Conservation (phyloP, 92 coral and sea anemone genomes). For the Nematostella vectensis region DNA sequence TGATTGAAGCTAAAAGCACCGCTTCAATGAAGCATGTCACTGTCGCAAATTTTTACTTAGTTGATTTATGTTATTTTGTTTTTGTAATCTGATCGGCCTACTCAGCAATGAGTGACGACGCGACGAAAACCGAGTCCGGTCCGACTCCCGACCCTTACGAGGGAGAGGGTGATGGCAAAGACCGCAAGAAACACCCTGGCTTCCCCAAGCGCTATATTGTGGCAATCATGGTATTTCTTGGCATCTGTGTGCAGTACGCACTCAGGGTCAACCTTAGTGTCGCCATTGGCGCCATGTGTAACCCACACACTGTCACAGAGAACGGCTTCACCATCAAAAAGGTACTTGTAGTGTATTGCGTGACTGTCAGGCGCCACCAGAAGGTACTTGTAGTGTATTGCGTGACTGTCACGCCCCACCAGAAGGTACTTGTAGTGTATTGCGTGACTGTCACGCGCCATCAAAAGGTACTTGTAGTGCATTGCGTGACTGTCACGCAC, state of each 20-base stretch:
- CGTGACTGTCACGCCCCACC: too few relatives aligned
- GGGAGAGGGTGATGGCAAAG: slow-evolving; percentile 39
- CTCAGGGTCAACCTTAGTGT: slow-evolving; percentile 89
- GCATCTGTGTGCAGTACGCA: slow-evolving; percentile 92
- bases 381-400: too few relatives aligned
- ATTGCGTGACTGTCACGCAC: too few relatives aligned
- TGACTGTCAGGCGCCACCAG: too few relatives aligned
- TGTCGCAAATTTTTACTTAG: too few relatives aligned
- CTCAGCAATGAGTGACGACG: not conserved
- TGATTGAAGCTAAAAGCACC: too few relatives aligned
- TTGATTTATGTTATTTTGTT: not conserved
- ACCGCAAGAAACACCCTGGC: slow-evolving; percentile 28
- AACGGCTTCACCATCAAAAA: slow-evolving; percentile 88
- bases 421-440: too few relatives aligned
- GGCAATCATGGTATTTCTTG: slow-evolving; percentile 88
- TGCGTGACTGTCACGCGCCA: too few relatives aligned
- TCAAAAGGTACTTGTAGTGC: not conserved
- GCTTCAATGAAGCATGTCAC: too few relatives aligned
- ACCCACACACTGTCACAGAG: slow-evolving; percentile 68
- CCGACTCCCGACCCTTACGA: slow-evolving; percentile 69
- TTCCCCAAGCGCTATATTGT: slow-evolving; percentile 90
- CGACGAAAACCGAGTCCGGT: slow-evolving; percentile 10
- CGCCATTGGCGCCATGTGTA: slow-evolving; percentile 96
- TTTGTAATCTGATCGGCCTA: not conserved
- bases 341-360: too few relatives aligned